Evolutionary conservation across 2,113 vertebrate species (phyloP).

Genomic region (Python bivittatus): DNA sequence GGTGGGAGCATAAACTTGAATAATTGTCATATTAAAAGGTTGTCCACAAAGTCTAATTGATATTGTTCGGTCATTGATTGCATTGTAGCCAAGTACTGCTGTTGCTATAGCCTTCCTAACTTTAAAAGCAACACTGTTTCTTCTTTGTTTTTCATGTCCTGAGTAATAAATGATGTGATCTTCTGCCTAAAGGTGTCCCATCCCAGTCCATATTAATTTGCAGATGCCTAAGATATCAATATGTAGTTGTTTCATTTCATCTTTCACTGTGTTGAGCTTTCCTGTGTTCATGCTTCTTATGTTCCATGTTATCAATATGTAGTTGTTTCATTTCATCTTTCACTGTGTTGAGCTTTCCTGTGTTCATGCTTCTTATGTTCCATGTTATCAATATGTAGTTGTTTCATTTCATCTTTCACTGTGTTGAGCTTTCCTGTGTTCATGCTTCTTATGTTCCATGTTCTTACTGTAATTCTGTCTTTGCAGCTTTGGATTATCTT

Average conservation of each 20-base stretch:
- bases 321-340: too few relatives aligned
- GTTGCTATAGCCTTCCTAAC: background rate
- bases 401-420: too few relatives aligned
- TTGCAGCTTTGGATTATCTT: background rate
- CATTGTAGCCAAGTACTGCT: background rate
- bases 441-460: background rate
- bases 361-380: too few relatives aligned
- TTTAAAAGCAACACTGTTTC: background rate
- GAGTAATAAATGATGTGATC: background rate
- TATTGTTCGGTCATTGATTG: background rate
- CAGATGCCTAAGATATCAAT: background rate
- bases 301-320: too few relatives aligned
- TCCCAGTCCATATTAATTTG: background rate
- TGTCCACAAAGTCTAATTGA: background rate
- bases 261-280: background rate
- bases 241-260: background rate
- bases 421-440: too few relatives aligned
- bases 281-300: too few relatives aligned
- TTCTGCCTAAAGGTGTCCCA: background rate
- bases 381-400: too few relatives aligned
- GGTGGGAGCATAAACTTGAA: background rate
- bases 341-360: too few relatives aligned
- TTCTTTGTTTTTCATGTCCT: background rate
- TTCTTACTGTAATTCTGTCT: background rate
- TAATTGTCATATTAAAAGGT: background rate